Percentiles rank a stretch among this genome's conserved stretches.
Conservation (phyloP, 1,140 invertebrate species). For the Anastatus disparis region DNA sequence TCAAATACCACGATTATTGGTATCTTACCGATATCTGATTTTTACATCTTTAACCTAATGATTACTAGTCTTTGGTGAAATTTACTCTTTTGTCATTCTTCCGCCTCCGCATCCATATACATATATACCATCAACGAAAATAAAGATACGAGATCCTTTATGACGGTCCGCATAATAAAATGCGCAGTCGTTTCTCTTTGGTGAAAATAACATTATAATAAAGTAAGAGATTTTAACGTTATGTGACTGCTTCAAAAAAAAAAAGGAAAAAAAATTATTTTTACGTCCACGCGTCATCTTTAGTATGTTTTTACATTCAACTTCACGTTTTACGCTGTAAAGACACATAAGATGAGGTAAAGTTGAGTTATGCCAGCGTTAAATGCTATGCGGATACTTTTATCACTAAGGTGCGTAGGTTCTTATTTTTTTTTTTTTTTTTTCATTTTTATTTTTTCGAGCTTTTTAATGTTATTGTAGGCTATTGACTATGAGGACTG, state of each 20-base stretch:
- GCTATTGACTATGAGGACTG: neutral
- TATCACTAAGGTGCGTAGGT: slow-evolving; percentile 27
- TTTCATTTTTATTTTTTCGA: no score
- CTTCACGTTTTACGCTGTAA: slow-evolving; percentile 2
- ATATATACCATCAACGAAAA: neutral
- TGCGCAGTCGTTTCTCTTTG: slow-evolving; percentile 32
- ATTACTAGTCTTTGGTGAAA: slow-evolving; percentile 51
- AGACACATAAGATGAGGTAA: neutral
- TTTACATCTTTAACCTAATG: slow-evolving; percentile 51
- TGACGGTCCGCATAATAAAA: slow-evolving; percentile 24
- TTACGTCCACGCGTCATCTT: slow-evolving; percentile 23
- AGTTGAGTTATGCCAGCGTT: slow-evolving; percentile 24
- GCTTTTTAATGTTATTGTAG: slow-evolving; percentile 6
- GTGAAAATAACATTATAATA: slow-evolving; percentile 34
- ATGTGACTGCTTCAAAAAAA: neutral
- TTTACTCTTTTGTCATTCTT: slow-evolving; percentile 6
- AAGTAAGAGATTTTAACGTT: slow-evolving; percentile 35
- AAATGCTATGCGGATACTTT: slow-evolving; percentile 16
- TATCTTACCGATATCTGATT: slow-evolving; percentile 51
- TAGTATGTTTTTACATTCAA: neutral
- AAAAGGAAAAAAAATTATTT: neutral
- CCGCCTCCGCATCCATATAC: slow-evolving; percentile 8
- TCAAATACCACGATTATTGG: slow-evolving; percentile 51
- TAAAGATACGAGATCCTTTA: slow-evolving; percentile 33
- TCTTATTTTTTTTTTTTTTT: no score